phyloP scores from a whole-genome alignment of 2,888 invertebrate genomes.

The Drosophila fulvimacula region DNA sequence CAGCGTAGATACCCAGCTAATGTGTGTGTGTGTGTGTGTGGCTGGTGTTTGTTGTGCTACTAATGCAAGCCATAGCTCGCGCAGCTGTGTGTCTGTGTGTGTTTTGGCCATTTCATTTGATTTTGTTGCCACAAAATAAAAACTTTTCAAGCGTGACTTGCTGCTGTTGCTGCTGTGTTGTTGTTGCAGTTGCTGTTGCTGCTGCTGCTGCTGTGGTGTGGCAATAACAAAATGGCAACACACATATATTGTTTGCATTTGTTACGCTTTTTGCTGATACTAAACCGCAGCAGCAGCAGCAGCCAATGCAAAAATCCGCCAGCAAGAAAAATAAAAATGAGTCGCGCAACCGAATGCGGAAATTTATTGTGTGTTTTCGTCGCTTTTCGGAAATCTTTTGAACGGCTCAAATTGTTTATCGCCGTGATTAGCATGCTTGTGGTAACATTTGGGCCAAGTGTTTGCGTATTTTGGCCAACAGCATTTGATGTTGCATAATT shows the following conservation, averaged over 20 bases:
- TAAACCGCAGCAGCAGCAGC: constrained; percentile 59
- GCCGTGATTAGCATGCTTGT: constrained; percentile 74
- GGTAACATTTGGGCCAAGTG: constrained; percentile 57
- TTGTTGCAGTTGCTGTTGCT: constrained; percentile 24
- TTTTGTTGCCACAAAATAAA: constrained; percentile 75
- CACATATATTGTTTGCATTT: constrained; percentile 64
- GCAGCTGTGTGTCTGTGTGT: constrained; percentile 26
- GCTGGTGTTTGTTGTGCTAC: constrained; percentile 24
- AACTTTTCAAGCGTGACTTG: constrained; percentile 77
- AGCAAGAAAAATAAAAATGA: constrained; percentile 37
- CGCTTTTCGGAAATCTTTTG: constrained; percentile 73
- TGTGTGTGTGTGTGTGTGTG: constrained; percentile 28
- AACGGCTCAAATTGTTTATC: constrained; percentile 75
- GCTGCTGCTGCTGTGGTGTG: constrained; percentile 54
- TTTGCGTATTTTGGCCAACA: constrained; percentile 34
- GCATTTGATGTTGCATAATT: constrained; percentile 65
- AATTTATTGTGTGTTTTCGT: constrained; percentile 72
- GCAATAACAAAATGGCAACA: constrained; percentile 72
- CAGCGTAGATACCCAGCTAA: constrained; percentile 65
- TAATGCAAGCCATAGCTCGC: constrained; percentile 62
- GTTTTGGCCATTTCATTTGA: constrained; percentile 72
- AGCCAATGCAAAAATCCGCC: constrained; percentile 40
- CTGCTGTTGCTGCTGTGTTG: constrained; percentile 33
- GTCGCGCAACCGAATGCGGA: constrained; percentile 72
- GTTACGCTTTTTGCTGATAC: constrained; percentile 65